Evolutionary conservation across 2,888 invertebrate species (phyloP).

Genomic region (Drosophila anomelani): DNA sequence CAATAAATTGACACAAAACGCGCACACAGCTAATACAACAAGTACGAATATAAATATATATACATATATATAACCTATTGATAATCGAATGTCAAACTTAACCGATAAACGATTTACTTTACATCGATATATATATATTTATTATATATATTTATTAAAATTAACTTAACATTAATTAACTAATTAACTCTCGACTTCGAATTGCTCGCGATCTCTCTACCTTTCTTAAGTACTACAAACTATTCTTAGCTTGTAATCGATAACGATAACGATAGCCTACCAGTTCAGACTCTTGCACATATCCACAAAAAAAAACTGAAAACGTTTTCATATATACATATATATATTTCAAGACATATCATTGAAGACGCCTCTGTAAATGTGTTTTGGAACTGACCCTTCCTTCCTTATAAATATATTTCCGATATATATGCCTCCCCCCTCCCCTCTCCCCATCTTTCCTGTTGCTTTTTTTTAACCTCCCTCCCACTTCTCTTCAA

Average conservation of each 20-base stretch:
- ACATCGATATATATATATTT: conserved; percentile 27
- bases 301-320: conserved; percentile 6
- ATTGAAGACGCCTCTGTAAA: conserved; percentile 41
- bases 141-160: conserved; percentile 22
- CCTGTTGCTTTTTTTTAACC: not conserved
- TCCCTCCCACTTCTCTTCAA: not conserved
- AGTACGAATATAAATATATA: conserved; percentile 27
- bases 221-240: conserved; percentile 24
- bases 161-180: conserved; percentile 2
- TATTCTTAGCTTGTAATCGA: conserved; percentile 28
- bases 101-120: conserved; percentile 34
- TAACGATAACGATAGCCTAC: conserved; percentile 21
- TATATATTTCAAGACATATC: conserved; percentile 51
- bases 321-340: conserved; percentile 9
- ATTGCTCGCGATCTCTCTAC: conserved; percentile 25
- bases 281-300: conserved; percentile 19
- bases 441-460: not conserved
- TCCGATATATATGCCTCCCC: not conserved
- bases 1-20: conserved; percentile 30
- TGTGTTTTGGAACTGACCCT: conserved; percentile 29
- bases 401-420: conserved; percentile 3
- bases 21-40: conserved; percentile 62
- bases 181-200: conserved; percentile 31
- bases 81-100: conserved; percentile 26
- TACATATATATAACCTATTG: conserved; percentile 32